Base-by-base conservation (phyloP, 2,888 invertebrate species). In the Tenthredo livida region DNA sequence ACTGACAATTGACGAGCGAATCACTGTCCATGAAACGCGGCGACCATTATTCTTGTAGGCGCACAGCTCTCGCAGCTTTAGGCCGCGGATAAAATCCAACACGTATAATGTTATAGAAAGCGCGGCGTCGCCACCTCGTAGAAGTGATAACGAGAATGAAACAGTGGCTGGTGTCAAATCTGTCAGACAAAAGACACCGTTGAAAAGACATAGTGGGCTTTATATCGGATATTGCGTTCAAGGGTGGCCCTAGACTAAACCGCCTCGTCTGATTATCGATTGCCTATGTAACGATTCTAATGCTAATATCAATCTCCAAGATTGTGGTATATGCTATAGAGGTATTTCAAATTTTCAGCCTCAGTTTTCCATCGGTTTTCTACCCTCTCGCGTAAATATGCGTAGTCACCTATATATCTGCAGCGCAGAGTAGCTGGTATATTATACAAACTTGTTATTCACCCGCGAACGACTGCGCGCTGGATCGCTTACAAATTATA, bases 81-180 rank as follows among this genome's bases (percentile, higher is more conserved):
- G 40, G 54, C 77, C 54, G 77, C 33, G 33, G 33, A 54, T 77
- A 50, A 54, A 77, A 77, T 5, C 29, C 50, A 2, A 43, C 17
- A n/a, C n/a, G n/a, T n/a, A n/a, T n/a, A n/a, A n/a, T n/a, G 75
- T 67, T 12, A 29, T 7, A 7, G 21, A 61, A 33, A 67, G 17
- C 21, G 7, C 1, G 21, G 0, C 6, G 6, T 67, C 29, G 67
- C 17, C 67, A 67, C 67, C 33, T 67, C 40, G 40, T 73, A 73
- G 72, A 43, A 43, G 6, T 47, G 43, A 37, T 65, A 54, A 43
- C 6, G 21, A 61, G 65, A 80, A 80, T 65, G 80, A 80, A 80
- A 61, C 40, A 80, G 80, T 65, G 80, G 80, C 80, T n/a, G 80
- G 61, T 80, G 80, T 80, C 80, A 80, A 80, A 80, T 77, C 15